These are phyloP conservation scores for Caenorhabditis virilis DNA, from an alignment of 2,888 invertebrate genomes.

Conservation along the genomic window DNA sequence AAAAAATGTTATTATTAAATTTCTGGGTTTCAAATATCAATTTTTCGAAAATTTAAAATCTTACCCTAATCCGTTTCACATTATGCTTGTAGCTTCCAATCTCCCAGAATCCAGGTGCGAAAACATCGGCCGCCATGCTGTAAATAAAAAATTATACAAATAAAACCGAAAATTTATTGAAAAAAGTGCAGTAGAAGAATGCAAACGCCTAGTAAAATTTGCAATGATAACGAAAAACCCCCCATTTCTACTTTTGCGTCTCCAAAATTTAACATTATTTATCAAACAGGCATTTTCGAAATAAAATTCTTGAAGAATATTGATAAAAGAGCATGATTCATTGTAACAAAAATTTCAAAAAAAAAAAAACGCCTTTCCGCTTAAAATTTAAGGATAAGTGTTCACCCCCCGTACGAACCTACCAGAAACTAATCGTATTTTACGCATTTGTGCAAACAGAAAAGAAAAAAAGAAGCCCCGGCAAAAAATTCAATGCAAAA, in stretches of 20 bases:
- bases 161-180: constrained; percentile 5
- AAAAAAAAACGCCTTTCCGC: background rate
- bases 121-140: constrained; percentile 42
- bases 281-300: background rate
- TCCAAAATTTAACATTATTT: background rate
- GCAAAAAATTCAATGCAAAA: too few relatives aligned
- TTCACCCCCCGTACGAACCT: too few relatives aligned
- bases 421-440: too few relatives aligned
- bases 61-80: constrained; percentile 56
- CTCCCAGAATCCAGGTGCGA: constrained; percentile 58
- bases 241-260: too few relatives aligned
- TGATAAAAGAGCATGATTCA: too few relatives aligned
- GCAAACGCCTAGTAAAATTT: background rate
- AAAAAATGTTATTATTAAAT: too few relatives aligned
- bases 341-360: too few relatives aligned
- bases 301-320: constrained; percentile 1
- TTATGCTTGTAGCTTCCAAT: constrained; percentile 63
- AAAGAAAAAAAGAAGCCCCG: too few relatives aligned
- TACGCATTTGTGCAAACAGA: too few relatives aligned
- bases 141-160: constrained; percentile 10
- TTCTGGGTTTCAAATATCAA: background rate
- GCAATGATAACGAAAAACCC: too few relatives aligned
- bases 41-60: constrained; percentile 5
- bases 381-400: background rate
- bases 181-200: constrained; percentile 1